Base-by-base conservation (phyloP, 2,113 vertebrate genomes). In the Ochotona princeps region DNA sequence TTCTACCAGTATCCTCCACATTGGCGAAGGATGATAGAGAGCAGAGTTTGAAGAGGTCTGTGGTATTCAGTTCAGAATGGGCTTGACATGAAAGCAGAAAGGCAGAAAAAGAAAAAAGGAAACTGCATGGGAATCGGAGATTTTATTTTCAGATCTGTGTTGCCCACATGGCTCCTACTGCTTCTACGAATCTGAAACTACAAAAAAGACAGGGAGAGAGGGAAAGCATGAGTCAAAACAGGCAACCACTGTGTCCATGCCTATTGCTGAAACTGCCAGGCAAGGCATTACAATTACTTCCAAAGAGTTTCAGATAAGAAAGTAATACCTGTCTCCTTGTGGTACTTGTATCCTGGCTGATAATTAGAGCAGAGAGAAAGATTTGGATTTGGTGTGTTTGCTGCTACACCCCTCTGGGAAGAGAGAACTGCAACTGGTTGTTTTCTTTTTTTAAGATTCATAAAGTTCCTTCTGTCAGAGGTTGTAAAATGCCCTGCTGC, bases 351-450 rank as follows among this genome's bases (percentile, higher is more conserved):
- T 92, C 94, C 91, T 87, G 66, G 76, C 89, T 61, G 61, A 94
- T 96, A 96, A 97, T 96, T 96, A 96, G 94, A 96, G 60, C 89
- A 87, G 95, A 96, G 65, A 96, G 91, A 86, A 92, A 96, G 90
- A 94, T 93, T 90, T 60, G 84, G 87, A 83, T 96, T 92, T 70
- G 17, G 54, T 90, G 84, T 90, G 60, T 95, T 87, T 85, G 96
- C 32, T 28, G 69, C 73, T 57, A 87, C 78, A 72, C 54, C 78
- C 94, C 4, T 0, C 94, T 54, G 74, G 82, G 96, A 95, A 82
- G 85, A 96, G 76, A 90, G 60, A 90, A 90, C 69, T 6, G 63
- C 30, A n/a, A 30, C 88, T 93, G n/a, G 38, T 44, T 44, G 38
- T 44, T 44, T 44, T 44, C 38, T 44, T 92, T 78, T 96, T 93